These are phyloP conservation scores for Myotis planiceps DNA, from an alignment of 2,797 vertebrate genomes.

Conservation along the genomic window DNA sequence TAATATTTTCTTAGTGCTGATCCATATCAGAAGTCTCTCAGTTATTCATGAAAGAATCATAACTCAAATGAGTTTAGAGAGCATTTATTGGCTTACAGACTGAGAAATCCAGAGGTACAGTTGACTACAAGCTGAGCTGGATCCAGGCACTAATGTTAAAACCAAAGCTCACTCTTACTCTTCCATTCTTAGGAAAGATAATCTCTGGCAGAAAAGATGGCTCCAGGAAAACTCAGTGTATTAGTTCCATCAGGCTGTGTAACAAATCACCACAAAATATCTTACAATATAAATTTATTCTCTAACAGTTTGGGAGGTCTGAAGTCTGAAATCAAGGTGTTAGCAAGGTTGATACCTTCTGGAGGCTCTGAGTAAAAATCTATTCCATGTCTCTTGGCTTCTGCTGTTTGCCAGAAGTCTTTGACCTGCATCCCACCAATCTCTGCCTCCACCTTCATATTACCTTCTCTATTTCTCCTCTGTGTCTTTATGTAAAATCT, in stretches of 20 bases:
- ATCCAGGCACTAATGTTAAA: neutral
- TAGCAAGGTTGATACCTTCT: neutral
- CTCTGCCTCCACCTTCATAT: neutral
- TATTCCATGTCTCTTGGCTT: neutral
- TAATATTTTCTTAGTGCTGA: neutral
- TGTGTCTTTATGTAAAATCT: neutral
- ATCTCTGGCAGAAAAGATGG: neutral
- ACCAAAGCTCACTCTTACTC: neutral
- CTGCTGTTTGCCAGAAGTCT: neutral
- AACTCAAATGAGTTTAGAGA: neutral
- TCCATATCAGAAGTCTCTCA: neutral
- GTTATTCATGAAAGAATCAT: neutral
- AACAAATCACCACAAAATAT: neutral
- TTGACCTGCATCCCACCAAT: neutral
- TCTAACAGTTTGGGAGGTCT: neutral
- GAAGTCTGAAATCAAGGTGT: neutral
- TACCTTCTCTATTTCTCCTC: neutral
- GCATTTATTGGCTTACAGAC: neutral
- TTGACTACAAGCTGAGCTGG: neutral
- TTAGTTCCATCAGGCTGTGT: neutral
- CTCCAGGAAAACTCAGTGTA: neutral
- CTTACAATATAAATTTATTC: neutral
- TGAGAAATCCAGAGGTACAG: neutral
- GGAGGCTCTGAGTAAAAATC: neutral
- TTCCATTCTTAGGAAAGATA: neutral